Evolutionary conservation across 2,113 vertebrate genomes (phyloP).

Genomic region (Dendrocopos noguchii): DNA sequence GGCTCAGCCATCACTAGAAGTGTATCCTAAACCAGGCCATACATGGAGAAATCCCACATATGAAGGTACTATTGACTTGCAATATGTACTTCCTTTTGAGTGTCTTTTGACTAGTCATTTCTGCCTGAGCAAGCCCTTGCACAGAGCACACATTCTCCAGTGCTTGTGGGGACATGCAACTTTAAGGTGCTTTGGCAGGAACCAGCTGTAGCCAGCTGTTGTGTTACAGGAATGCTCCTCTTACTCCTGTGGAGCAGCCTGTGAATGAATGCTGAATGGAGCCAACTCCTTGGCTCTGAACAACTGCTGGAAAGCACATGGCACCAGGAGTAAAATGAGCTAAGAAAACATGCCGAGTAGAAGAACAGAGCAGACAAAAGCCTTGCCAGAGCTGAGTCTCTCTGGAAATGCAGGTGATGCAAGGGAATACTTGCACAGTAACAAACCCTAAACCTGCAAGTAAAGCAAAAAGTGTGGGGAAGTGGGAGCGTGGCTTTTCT

Average conservation of each 20-base stretch:
- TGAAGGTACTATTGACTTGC: background rate
- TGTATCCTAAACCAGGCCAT: background rate
- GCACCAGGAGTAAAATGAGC: background rate
- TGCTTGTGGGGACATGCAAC: background rate
- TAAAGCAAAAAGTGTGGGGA: background rate
- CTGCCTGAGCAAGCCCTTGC: background rate
- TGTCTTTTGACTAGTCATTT: background rate
- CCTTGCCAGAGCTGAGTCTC: background rate
- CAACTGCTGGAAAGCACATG: background rate
- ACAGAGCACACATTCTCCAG: background rate
- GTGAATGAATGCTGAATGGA: conserved; percentile 22
- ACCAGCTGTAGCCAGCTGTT: conserved; percentile 18
- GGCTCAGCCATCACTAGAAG: background rate
- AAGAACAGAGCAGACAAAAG: background rate
- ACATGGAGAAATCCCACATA: background rate
- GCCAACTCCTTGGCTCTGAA: background rate
- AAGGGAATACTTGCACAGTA: background rate
- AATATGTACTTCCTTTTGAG: background rate
- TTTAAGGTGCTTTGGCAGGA: conserved; percentile 11
- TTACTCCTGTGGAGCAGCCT: background rate
- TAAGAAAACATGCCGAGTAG: background rate
- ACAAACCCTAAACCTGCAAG: background rate
- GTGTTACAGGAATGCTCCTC: background rate
- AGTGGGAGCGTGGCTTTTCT: background rate
- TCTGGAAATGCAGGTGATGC: background rate